Percentiles rank a stretch among this genome's conserved stretches.
Evolutionary conservation across 2,888 invertebrate species (phyloP).

Genomic region (Ochlodes sylvanus): DNA sequence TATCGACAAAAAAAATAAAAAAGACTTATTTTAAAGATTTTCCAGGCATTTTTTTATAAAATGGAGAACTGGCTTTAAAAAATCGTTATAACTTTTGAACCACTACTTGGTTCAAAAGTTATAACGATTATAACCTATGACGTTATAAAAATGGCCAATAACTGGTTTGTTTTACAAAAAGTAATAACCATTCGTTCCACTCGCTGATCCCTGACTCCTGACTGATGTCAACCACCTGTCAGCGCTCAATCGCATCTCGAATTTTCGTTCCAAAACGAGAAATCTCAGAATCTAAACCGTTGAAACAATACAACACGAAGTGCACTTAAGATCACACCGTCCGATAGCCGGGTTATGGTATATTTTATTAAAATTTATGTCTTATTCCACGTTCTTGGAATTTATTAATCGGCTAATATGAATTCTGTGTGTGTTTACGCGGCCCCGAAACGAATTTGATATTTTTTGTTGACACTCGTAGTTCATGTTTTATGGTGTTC

Average conservation of each 20-base stretch:
- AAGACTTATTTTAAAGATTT: no score
- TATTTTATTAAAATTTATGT: slow-evolving; percentile 83
- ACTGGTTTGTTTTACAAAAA: neutral
- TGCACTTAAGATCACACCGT: slow-evolving; percentile 67
- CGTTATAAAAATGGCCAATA: no score
- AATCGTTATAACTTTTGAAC: no score
- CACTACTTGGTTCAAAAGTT: no score
- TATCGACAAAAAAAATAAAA: no score
- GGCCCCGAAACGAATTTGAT: slow-evolving; percentile 62
- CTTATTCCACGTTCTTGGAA: slow-evolving; percentile 80
- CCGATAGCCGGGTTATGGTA: slow-evolving; percentile 71
- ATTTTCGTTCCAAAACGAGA: slow-evolving; percentile 57
- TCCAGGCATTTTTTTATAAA: no score
- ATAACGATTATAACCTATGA: no score
- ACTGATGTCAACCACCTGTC: slow-evolving; percentile 52
- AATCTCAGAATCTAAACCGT: slow-evolving; percentile 59
- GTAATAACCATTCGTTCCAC: slow-evolving; percentile 24
- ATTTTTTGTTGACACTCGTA: slow-evolving; percentile 49
- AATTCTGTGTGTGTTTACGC: slow-evolving; percentile 74
- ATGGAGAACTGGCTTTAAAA: no score
- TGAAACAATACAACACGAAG: slow-evolving; percentile 65
- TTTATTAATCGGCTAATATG: slow-evolving; percentile 83
- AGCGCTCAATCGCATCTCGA: slow-evolving; percentile 53
- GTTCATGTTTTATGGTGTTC: slow-evolving; percentile 26
- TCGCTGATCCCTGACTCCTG: slow-evolving; percentile 20